phyloP scores from a whole-genome alignment of 2,797 vertebrate genomes.

The Propithecus deckenii region DNA sequence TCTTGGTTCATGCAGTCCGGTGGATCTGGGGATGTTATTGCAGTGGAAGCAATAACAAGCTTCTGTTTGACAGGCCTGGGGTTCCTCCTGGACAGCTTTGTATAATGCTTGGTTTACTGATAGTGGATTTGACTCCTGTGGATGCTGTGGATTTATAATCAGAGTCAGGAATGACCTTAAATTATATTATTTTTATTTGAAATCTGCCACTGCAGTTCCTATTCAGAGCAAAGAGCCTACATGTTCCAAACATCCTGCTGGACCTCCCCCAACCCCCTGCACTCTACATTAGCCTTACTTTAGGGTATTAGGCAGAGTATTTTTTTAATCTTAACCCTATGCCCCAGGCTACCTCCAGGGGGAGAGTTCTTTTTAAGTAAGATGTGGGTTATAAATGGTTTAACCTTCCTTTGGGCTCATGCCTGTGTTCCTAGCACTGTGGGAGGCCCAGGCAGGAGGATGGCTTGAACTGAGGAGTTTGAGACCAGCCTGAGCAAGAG shows the following conservation, averaged over 20 bases:
- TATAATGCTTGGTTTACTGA: not conserved
- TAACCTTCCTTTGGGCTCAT: no score
- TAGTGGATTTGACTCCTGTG: not conserved
- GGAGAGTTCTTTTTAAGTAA: not conserved
- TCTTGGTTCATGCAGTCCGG: not conserved
- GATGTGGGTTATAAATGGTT: not conserved
- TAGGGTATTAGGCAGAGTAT: not conserved
- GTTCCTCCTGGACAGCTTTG: not conserved
- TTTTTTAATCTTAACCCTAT: not conserved
- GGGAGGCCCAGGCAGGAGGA: no score
- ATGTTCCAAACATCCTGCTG: not conserved
- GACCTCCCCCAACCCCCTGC: rapidly evolving
- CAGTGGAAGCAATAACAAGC: not conserved
- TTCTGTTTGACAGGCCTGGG: not conserved
- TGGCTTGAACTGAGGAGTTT: no score
- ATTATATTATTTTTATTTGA: not conserved
- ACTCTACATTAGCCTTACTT: rapidly evolving
- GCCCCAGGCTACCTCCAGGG: not conserved
- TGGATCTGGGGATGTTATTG: not conserved
- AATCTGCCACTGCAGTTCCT: not conserved
- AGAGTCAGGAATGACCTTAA: not conserved
- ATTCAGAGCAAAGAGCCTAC: not conserved
- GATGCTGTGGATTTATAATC: not conserved
- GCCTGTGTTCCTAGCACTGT: no score
- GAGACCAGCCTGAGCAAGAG: no score